Evolutionary conservation across 1,140 invertebrate genomes (phyloP).

Genomic region (Aethina tumida): DNA sequence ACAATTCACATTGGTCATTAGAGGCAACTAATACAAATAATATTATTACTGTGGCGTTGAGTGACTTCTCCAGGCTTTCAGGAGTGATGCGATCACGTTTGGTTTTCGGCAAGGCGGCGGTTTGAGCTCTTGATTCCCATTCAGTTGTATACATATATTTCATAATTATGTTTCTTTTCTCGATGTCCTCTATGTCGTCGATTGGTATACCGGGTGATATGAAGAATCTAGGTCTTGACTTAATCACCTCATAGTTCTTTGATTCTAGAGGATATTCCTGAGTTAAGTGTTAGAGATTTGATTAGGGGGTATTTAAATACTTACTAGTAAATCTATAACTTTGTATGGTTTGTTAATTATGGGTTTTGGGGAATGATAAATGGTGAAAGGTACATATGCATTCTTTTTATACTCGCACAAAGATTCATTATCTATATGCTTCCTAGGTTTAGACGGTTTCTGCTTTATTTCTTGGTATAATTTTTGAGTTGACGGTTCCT

Average conservation of each 20-base stretch:
- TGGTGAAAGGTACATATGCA: no score
- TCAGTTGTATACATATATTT: conserved; percentile 28
- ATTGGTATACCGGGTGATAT: conserved; percentile 40
- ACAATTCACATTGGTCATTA: conserved; percentile 5
- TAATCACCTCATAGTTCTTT: conserved; percentile 28
- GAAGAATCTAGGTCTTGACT: conserved; percentile 37
- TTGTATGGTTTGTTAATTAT: no score
- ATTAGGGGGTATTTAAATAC: no score
- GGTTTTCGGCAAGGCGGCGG: conserved; percentile 11
- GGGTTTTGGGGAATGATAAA: no score
- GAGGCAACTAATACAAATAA: not conserved
- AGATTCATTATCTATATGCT: no score
- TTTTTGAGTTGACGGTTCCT: no score
- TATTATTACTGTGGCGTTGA: not conserved
- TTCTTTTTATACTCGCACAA: no score
- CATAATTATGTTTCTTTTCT: conserved; percentile 27
- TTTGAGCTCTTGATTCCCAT: conserved; percentile 19
- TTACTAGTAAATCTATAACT: no score
- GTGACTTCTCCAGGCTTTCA: conserved; percentile 7
- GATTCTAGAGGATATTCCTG: no score
- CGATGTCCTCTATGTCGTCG: conserved; percentile 37
- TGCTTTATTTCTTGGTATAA: no score
- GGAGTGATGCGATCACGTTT: conserved; percentile 11
- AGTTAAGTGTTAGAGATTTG: no score
- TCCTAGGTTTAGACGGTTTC: no score